A percentile compares a stretch with the other conserved stretches of the same genome.
Conservation (phyloP, 2,113 vertebrate species). For the Mesoclemmys tuberculata region DNA sequence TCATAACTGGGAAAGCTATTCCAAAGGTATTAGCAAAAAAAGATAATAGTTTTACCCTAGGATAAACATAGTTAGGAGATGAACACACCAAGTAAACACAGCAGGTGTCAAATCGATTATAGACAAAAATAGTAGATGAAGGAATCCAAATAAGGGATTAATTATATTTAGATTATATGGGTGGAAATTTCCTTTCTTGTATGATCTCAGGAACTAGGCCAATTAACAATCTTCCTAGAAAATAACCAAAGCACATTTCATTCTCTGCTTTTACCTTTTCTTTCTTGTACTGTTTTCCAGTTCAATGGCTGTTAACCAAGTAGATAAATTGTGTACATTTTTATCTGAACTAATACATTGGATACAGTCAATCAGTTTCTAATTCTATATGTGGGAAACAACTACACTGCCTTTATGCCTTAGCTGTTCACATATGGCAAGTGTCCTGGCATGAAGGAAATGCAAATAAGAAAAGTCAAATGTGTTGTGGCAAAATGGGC, state of each 20-base stretch:
- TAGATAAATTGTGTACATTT: neutral
- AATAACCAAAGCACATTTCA: constrained; percentile 8
- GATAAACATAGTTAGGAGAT: constrained; percentile 39
- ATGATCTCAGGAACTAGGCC: neutral
- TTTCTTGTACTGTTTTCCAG: constrained; percentile 5
- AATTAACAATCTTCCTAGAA: constrained; percentile 22
- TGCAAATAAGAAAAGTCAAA: constrained; percentile 2
- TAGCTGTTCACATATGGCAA: neutral
- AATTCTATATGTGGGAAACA: neutral
- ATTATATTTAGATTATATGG: constrained; percentile 22
- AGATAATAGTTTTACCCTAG: constrained; percentile 28
- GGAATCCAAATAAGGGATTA: constrained; percentile 44
- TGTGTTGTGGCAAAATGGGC: neutral
- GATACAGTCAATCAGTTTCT: constrained; percentile 15
- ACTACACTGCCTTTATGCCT: neutral
- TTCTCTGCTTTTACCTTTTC: neutral
- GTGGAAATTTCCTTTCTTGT: constrained; percentile 25
- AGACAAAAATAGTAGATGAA: constrained; percentile 50
- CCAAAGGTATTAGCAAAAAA: constrained; percentile 46
- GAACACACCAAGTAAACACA: constrained; percentile 44
- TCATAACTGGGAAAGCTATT: constrained; percentile 47
- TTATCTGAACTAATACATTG: neutral
- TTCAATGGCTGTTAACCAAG: neutral
- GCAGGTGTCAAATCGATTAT: constrained; percentile 55
- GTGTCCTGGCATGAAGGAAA: neutral